These are phyloP conservation scores for Mylabris sibirica DNA, from an alignment of 2,888 invertebrate genomes.

Conservation along the genomic window DNA sequence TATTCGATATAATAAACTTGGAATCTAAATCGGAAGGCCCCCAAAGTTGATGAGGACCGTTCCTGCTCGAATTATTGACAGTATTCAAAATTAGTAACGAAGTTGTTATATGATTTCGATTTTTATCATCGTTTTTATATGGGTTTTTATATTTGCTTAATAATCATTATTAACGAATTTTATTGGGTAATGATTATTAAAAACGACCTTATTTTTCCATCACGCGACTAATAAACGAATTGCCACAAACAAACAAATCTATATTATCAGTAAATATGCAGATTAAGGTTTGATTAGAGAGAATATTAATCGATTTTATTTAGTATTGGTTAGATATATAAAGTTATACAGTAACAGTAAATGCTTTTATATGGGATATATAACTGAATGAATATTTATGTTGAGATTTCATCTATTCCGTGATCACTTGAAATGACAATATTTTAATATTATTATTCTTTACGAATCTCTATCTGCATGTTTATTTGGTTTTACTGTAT, in stretches of 20 bases:
- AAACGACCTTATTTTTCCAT: background rate
- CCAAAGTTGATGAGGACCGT: no score
- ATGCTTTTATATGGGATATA: background rate
- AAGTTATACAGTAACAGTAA: background rate
- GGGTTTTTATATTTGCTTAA: background rate
- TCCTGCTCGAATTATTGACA: background rate
- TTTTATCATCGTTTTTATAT: background rate
- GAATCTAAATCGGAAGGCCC: no score
- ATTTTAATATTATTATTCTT: background rate
- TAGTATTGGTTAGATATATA: background rate
- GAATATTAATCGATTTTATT: background rate
- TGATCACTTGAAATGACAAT: background rate
- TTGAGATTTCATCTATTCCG: background rate
- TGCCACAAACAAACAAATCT: conserved; percentile 1
- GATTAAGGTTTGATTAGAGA: background rate
- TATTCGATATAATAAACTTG: no score
- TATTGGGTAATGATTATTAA: background rate
- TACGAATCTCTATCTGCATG: background rate
- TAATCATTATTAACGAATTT: background rate
- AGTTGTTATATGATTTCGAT: background rate
- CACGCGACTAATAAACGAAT: background rate
- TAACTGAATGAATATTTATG: background rate
- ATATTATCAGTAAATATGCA: background rate
- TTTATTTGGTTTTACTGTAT: background rate
- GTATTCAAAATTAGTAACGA: background rate